phyloP scores from a whole-genome alignment of 1,140 invertebrate species.

The Ptiloglossa arizonensis region DNA sequence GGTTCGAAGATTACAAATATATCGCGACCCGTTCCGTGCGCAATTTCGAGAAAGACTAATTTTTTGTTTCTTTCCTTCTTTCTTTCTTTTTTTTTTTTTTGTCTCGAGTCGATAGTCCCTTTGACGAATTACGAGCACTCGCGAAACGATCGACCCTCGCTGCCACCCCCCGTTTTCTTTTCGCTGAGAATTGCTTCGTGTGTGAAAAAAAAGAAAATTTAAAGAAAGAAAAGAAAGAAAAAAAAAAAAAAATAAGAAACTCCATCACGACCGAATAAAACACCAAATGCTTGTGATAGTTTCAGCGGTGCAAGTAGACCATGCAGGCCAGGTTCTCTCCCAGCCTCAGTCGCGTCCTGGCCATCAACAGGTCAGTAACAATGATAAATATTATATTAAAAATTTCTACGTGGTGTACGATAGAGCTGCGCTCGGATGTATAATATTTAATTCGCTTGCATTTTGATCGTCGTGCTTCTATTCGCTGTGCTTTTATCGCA shows the following conservation, averaged over 20 bases:
- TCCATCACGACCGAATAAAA: conserved; percentile 74
- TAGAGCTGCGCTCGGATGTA: conserved; percentile 23
- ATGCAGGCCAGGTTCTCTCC: conserved; percentile 81
- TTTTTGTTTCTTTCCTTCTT: too few species aligned
- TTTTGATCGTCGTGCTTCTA: background rate
- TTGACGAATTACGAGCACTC: conserved; percentile 26
- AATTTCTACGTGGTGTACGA: conserved; percentile 35
- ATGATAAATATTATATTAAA: conserved; percentile 73
- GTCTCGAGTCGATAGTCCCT: conserved; percentile 68
- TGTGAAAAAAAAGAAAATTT: conserved; percentile 3
- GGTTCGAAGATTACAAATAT: conserved; percentile 6
- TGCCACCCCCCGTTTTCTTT: too few species aligned
- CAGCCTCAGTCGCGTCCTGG: conserved; percentile 81
- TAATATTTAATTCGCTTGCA: background rate
- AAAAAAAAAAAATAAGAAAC: conserved; percentile 35
- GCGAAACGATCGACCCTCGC: conserved; percentile 12
- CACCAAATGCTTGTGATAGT: conserved; percentile 80
- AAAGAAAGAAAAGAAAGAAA: conserved; percentile 16
- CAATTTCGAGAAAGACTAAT: too few species aligned
- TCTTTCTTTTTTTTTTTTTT: too few species aligned
- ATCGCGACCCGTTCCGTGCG: background rate
- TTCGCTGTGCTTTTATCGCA: background rate
- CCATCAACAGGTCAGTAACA: conserved; percentile 81
- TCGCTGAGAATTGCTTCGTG: conserved; percentile 8
- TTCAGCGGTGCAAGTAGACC: conserved; percentile 82